phyloP scores from a whole-genome alignment of 2,113 vertebrate genomes.

The Plotosus lineatus region DNA sequence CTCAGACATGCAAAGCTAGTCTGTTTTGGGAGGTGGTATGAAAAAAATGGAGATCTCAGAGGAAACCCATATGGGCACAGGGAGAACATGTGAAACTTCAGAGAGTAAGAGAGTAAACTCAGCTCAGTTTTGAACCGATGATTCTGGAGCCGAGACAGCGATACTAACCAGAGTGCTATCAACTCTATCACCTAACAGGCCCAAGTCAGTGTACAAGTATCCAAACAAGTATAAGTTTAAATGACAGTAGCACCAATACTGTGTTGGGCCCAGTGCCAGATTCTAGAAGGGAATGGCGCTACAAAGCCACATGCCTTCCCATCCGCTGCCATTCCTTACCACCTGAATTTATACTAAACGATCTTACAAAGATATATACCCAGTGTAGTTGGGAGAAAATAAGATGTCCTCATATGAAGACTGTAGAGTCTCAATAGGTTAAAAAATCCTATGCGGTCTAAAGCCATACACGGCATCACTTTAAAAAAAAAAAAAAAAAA shows the following conservation, averaged over 20 bases:
- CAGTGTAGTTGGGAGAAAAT: too few species aligned
- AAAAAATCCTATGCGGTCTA: not conserved
- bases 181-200: not conserved
- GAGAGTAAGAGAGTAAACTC: not conserved
- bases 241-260: not conserved
- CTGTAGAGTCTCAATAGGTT: too few species aligned
- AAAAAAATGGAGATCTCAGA: slow-evolving; percentile 4
- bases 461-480: not conserved
- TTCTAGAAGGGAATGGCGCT: not conserved
- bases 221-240: not conserved
- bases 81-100: not conserved
- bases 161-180: too few species aligned
- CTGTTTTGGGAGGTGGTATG: not conserved
- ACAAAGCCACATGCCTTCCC: not conserved
- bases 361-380: too few species aligned
- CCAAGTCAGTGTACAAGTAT: not conserved
- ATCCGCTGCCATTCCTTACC: too few species aligned
- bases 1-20: not conserved
- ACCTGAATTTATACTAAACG: too few species aligned
- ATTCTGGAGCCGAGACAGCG: not conserved
- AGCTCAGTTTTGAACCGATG: not conserved
- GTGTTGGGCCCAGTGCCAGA: not conserved
- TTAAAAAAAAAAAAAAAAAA: too few species aligned
- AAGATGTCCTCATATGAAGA: too few species aligned
- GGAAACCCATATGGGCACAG: not conserved